phyloP scores from a whole-genome alignment of 2,797 vertebrate species.

The Syncerus caffer region DNA sequence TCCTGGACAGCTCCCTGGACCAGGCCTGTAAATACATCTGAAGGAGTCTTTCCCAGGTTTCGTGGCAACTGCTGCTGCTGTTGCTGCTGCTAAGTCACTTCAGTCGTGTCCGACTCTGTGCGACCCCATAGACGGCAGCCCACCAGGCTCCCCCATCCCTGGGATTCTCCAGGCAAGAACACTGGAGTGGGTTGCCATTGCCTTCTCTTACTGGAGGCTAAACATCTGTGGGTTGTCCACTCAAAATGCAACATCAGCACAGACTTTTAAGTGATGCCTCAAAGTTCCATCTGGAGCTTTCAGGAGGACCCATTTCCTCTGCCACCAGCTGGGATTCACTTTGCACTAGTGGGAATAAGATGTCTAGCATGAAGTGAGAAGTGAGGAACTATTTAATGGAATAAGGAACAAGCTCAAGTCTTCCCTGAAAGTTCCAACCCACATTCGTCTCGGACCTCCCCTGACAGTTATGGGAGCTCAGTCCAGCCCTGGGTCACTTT shows the following conservation, averaged over 20 bases:
- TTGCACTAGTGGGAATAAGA: background rate
- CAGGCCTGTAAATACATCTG: background rate
- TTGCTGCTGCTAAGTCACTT: background rate
- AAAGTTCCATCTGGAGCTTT: background rate
- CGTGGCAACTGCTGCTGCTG: background rate
- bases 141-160: fast-evolving
- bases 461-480: background rate
- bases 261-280: background rate
- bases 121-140: background rate
- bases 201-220: background rate
- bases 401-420: background rate
- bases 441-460: background rate
- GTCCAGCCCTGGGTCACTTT: background rate
- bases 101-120: background rate
- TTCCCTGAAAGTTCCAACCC: background rate
- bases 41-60: background rate
- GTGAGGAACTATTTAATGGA: background rate
- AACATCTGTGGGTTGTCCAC: background rate
- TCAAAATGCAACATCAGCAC: background rate
- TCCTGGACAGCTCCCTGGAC: background rate
- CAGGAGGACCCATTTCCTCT: background rate
- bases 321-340: background rate
- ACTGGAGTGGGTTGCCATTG: background rate
- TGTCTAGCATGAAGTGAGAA: background rate
- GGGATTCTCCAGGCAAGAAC: background rate